A percentile compares a stretch with the other conserved stretches of the same genome.
phyloP scores from a whole-genome alignment of 1,140 invertebrate species.

The Lepidurus arcticus region DNA sequence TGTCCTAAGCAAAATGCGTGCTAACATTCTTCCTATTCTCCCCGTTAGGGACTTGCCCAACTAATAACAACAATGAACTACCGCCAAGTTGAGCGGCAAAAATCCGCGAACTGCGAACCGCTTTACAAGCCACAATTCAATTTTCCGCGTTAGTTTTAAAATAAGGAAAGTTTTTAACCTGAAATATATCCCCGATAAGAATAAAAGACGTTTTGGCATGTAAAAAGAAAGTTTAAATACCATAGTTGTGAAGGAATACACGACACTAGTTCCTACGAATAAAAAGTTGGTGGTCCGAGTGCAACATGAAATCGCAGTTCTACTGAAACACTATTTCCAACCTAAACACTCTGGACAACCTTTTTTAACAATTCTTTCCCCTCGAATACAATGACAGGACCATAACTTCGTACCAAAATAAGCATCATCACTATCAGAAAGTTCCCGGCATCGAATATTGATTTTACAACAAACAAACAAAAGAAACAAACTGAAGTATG shows the following conservation, averaged over 20 bases:
- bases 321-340: not conserved
- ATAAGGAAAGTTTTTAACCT: not conserved
- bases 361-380: not conserved
- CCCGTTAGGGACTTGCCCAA: too few relatives aligned
- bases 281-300: slow-evolving; percentile 2
- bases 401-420: too few relatives aligned
- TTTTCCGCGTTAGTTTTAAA: not conserved
- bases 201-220: not conserved
- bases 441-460: too few relatives aligned
- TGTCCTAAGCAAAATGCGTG: too few relatives aligned
- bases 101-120: too few relatives aligned
- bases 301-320: not conserved
- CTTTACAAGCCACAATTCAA: not conserved
- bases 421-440: too few relatives aligned
- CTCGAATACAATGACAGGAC: too few relatives aligned
- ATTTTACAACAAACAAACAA: too few relatives aligned
- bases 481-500: too few relatives aligned
- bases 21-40: too few relatives aligned
- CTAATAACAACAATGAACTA: too few relatives aligned
- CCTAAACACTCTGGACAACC: not conserved
- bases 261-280: slow-evolving; percentile 21
- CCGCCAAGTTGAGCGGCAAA: too few relatives aligned
- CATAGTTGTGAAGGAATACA: slow-evolving; percentile 2
- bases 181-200: not conserved
- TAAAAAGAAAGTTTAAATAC: slow-evolving; percentile 15